phyloP scores from a whole-genome alignment of 2,888 invertebrate species.

The Pseudococcus longispinus region DNA sequence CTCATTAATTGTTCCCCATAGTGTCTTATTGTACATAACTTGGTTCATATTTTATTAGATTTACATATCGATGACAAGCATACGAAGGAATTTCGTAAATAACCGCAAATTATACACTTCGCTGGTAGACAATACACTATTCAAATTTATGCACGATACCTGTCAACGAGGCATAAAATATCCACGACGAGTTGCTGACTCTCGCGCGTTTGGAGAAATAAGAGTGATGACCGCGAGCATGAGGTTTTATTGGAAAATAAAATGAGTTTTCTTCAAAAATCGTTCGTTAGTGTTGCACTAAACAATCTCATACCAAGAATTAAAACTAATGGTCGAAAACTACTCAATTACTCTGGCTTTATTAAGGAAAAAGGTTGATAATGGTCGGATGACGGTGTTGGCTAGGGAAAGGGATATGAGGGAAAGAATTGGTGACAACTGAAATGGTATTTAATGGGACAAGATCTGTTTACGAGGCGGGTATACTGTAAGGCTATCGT shows the following conservation, averaged over 20 bases:
- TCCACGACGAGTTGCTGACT: not conserved
- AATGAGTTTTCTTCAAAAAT: constrained; percentile 34
- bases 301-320: constrained; percentile 32
- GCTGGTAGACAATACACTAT: not conserved
- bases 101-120: constrained; percentile 10
- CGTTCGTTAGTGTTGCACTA: constrained; percentile 29
- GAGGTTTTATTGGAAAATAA: constrained; percentile 28
- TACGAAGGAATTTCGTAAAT: not conserved
- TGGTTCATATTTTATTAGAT: not conserved
- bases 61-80: constrained; percentile 12
- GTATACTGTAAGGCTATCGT: constrained; percentile 44
- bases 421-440: constrained; percentile 51
- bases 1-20: not conserved
- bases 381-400: constrained; percentile 41
- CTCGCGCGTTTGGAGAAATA: not conserved
- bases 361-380: constrained; percentile 51
- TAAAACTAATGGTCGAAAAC: constrained; percentile 54
- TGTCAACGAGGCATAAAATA: not conserved
- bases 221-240: not conserved
- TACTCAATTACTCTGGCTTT: constrained; percentile 53
- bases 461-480: constrained; percentile 51
- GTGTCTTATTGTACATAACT: not conserved
- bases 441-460: constrained; percentile 51
- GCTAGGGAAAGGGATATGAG: not conserved
- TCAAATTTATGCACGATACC: not conserved